Percentiles rank a stretch among this genome's conserved stretches.
Evolutionary conservation across 2,888 invertebrate species (phyloP).

Genomic region (Stenolophus ochropezus): DNA sequence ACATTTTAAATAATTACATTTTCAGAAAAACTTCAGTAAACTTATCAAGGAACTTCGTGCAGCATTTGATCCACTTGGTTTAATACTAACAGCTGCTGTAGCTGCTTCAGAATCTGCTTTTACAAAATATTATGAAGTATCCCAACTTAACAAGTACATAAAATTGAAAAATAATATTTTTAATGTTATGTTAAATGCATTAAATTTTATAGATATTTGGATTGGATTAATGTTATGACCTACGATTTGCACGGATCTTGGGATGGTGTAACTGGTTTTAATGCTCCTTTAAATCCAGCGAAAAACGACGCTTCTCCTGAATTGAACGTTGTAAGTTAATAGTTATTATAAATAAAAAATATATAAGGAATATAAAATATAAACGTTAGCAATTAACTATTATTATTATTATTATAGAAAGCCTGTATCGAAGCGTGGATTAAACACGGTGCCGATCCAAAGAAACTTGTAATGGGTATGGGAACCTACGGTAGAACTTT

Average conservation of each 20-base stretch:
- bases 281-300: slow-evolving; percentile 29
- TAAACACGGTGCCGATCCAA: slow-evolving; percentile 75
- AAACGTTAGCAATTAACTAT: not conserved
- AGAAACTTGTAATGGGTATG: slow-evolving; percentile 82
- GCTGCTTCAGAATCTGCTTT: slow-evolving; percentile 74
- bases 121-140: slow-evolving; percentile 76
- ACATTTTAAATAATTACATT: not conserved
- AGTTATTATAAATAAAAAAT: not conserved
- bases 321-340: slow-evolving; percentile 42
- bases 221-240: slow-evolving; percentile 82
- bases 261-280: slow-evolving; percentile 77
- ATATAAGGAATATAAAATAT: not conserved
- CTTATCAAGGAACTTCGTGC: slow-evolving; percentile 75
- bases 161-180: not conserved
- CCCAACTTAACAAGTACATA: slow-evolving; percentile 73
- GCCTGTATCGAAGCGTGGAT: slow-evolving; percentile 75
- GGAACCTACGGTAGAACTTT: slow-evolving; percentile 84
- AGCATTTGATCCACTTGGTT: slow-evolving; percentile 74
- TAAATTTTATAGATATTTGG: slow-evolving; percentile 69
- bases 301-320: not conserved
- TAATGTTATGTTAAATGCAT: not conserved
- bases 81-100: slow-evolving; percentile 77
- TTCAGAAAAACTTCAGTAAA: slow-evolving; percentile 73
- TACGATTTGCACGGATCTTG: slow-evolving; percentile 84
- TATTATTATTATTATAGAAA: slow-evolving; percentile 68